A percentile compares a stretch with the other conserved stretches of the same genome.
These are phyloP conservation scores for Caenorhabditis inopinata DNA, from an alignment of 1,140 invertebrate genomes.

Conservation along the genomic window DNA sequence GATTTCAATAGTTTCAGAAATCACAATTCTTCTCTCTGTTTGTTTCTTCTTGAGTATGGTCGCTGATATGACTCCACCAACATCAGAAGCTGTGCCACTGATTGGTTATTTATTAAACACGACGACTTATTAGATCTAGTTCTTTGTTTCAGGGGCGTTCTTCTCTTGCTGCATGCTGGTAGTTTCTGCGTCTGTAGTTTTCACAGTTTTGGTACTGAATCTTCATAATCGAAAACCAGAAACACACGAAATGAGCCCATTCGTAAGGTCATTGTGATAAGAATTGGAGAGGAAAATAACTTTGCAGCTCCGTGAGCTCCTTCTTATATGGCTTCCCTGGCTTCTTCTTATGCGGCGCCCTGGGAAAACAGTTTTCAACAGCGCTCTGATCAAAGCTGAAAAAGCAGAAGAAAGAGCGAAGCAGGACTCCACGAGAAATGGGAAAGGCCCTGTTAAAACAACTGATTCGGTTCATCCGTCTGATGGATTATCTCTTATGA, in stretches of 20 bases:
- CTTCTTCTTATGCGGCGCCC: conserved; percentile 61
- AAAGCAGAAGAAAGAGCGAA: conserved; percentile 34
- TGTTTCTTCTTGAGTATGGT: conserved; percentile 69
- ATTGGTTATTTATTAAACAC: conserved; percentile 76
- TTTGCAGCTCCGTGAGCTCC: conserved; percentile 57
- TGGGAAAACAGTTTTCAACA: conserved; percentile 51
- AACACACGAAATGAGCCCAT: conserved; percentile 89
- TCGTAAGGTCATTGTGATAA: conserved; percentile 71
- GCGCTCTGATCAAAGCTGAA: conserved; percentile 37
- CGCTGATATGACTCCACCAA: conserved; percentile 83
- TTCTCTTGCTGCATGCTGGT: conserved; percentile 99
- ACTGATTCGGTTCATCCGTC: background rate
- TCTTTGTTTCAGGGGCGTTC: conserved; percentile 79
- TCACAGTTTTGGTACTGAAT: conserved; percentile 97
- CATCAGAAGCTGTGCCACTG: conserved; percentile 92
- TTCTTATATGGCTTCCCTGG: conserved; percentile 63
- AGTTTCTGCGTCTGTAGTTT: conserved; percentile 97
- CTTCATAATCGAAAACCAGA: conserved; percentile 90
- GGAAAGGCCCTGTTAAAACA: background rate
- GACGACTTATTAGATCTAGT: background rate
- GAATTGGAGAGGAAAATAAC: background rate
- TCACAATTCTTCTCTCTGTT: conserved; percentile 73
- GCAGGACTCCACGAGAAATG: background rate
- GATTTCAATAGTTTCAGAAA: conserved; percentile 77
- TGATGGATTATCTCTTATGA: conserved; percentile 13